Base-by-base conservation (phyloP, 2,888 invertebrate genomes). In the Dynastes hyllus region DNA sequence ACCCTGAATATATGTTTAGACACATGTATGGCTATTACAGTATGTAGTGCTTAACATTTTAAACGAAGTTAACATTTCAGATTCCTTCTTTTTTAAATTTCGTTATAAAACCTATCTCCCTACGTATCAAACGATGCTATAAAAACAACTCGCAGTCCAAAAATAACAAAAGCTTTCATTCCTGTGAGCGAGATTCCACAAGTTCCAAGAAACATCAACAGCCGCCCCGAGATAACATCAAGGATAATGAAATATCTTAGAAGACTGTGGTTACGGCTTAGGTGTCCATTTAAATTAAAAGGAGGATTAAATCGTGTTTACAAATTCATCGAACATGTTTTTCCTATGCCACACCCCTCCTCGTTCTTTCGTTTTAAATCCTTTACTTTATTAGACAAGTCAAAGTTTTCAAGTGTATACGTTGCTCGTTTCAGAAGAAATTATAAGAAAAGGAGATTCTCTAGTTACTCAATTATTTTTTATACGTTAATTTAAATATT, bases 211-310 rank as follows among this genome's bases (percentile, higher is more conserved):
- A 78, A 78, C 61, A 78, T 78, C 70, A 69, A 78, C 70, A 53
- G 55, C 67, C 69, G 77, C 32, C 71, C 50, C 55, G 58, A 69
- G 78, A 78, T 67, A 77, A 63, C 55, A 69, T 63, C 78, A 63
- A 58, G 58, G 55, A 69, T 78, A 78, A 78, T 70, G 78, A 71
- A 69, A 61, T 63, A 70, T 29, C 70, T 69, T 50, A 40, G 55
- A 63, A 53, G 9, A 61, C 78, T 55, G 55, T 32, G 50, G 58
- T 69, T 67, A 70, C 70, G 51, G 70, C 66, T 66, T 76, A 66
- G 78, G 70, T 78, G 78, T 78, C 78, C 63, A 51, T 50, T 69
- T 69, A 78, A 78, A 78, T 78, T 78, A 69, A 71, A 61, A 58
- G 70, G 61, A 66, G 55, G 55, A 78, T 71, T 78, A 78, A 70